Base-by-base conservation (phyloP, 2,113 vertebrate genomes). In the Dicentrarchus labrax region DNA sequence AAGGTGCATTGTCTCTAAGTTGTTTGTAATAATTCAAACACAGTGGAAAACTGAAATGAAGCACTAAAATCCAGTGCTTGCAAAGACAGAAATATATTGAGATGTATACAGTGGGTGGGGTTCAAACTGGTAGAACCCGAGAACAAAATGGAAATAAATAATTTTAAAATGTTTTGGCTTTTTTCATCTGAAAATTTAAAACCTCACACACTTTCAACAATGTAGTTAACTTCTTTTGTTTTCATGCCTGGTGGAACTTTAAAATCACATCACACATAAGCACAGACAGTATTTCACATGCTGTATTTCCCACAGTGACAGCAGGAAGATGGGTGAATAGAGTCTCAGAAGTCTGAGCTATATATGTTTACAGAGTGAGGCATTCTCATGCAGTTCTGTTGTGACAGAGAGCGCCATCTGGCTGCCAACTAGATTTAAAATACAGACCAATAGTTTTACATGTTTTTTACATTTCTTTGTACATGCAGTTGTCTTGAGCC, bases 321-420 rank as follows among this genome's bases (percentile, higher is more conserved):
- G 3, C 6, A 60, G 30, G 43, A 48, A 19, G 16, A 67, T 12
- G n/a, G 45, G 21, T 41, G 1, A 30, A 47, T 47, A 10, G 12
- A 12, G 13, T 38, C 24, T 53, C 2, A 22, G 17, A 41, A 1
- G 51, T 36, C 16, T 68, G 5, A 82, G 39, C 9, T 12, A 11
- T 4, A 13, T 21, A n/a, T 24, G 7, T 41, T 78, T 59, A n/a
- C 11, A 68, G 38, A n/a, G 13, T 15, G 38, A 80, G 47, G 24
- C 4, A 54, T 66, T 41, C 4, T 62, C 10, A 9, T 70, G 9
- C 36, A 56, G 38, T 10, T 17, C 57, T 30, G 30, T 30, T 30
- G 30, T 59, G 56, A 30, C 41, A 61, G n/a, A 36, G 38, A 70
- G 86, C 75, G 83, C 89, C 92, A 84, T 43, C 91, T 93, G 83